phyloP scores from a whole-genome alignment of 2,888 invertebrate genomes.

The Colletes collaris region DNA sequence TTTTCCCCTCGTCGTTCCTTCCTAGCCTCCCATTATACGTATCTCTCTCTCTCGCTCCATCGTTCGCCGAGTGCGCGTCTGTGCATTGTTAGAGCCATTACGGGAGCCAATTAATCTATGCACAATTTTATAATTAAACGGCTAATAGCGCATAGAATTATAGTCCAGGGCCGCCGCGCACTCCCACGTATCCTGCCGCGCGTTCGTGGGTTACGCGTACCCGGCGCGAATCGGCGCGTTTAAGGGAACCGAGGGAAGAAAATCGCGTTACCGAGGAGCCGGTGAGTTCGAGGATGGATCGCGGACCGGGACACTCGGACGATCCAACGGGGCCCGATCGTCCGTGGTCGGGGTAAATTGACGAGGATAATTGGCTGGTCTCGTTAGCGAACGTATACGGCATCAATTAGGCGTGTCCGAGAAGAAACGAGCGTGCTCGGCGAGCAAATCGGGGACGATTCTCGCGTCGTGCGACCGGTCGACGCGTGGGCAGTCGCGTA shows the following conservation, averaged over 20 bases:
- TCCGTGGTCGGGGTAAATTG: constrained; percentile 78
- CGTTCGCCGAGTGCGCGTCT: constrained; percentile 60
- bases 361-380: constrained; percentile 80
- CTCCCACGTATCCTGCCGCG: constrained; percentile 78
- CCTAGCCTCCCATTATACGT: neutral
- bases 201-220: constrained; percentile 44
- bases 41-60: constrained; percentile 5
- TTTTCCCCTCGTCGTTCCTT: constrained; percentile 11
- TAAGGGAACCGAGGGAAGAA: constrained; percentile 30
- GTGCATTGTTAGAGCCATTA: constrained; percentile 79
- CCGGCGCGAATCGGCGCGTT: constrained; percentile 35
- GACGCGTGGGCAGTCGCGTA: constrained; percentile 30
- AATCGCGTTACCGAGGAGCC: neutral
- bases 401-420: constrained; percentile 42
- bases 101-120: constrained; percentile 82
- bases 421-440: constrained; percentile 30
- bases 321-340: constrained; percentile 17
- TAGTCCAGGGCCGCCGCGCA: constrained; percentile 78
- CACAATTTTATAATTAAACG: constrained; percentile 83
- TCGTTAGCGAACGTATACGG: constrained; percentile 73
- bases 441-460: constrained; percentile 51
- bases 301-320: constrained; percentile 21
- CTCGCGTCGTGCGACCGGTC: neutral
- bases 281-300: neutral
- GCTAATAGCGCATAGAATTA: constrained; percentile 82